Base-by-base conservation (phyloP, 2,797 vertebrate species). In the Sebastes trivittatus region DNA sequence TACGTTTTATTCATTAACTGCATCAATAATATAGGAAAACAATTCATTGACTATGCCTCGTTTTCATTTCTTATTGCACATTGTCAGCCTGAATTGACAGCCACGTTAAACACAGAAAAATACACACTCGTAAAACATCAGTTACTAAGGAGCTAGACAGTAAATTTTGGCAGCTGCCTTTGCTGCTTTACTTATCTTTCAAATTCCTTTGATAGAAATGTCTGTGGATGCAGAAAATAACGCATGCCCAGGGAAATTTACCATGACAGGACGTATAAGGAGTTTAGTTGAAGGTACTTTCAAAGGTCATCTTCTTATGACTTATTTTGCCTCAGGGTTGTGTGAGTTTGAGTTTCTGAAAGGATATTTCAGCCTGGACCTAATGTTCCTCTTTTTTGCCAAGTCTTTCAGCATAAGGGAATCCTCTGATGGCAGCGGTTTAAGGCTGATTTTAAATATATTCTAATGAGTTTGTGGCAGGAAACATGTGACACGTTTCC, bases 261-360 rank as follows among this genome's bases (percentile, higher is more conserved):
- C 62, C 36, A 73, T 69, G 52, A 69, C n/a, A 66, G 52, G 56
- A 78, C 29, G 73, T 79, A 68, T 49, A 38, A 52, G 66, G 61
- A 58, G 30, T 66, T 68, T 68, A 64, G 68, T 54, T 80, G 29
- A 67, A 74, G 55, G 55, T 69, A 73, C 72, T 79, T 88, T 72
- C 34, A 87, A 74, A 81, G 77, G 77, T 81, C 72, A 73, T 55
- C 73, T 58, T 69, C 54, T 71, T 77, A 34, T 85, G 59, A 75
- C 61, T 61, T 77, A 56, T 79, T 82, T 76, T 60, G 73, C 82
- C 67, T 58, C 52, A 42, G 52, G 81, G 56, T 32, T 81, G n/a
- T 62, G 36, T 74, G 13, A 64, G 20, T 82, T 75, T 75, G 59
- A 73, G 30, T 73, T 75, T 76, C 16, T 16, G n/a, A 73, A 30